These are phyloP conservation scores for Falco concolor DNA, from an alignment of 2,797 vertebrate genomes.

Conservation along the genomic window DNA sequence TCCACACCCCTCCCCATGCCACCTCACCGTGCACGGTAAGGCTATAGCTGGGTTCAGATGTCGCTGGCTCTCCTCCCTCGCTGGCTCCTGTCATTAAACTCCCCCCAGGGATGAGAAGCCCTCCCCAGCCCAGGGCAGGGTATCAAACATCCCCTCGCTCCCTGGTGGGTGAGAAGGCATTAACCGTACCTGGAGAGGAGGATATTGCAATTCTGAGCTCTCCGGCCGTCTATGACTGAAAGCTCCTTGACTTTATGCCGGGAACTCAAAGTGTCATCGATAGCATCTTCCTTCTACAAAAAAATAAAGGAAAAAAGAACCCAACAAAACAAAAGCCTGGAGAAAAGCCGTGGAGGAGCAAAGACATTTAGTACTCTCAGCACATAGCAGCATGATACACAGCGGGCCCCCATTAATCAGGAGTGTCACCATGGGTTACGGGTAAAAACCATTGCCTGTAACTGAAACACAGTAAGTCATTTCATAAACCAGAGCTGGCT, in stretches of 20 bases:
- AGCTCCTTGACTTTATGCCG: conserved; percentile 95
- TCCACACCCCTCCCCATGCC: fast-evolving
- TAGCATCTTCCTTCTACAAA: conserved; percentile 87
- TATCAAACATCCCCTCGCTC: background rate
- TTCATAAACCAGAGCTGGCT: conserved; percentile 52
- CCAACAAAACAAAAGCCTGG: background rate
- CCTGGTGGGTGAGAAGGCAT: background rate
- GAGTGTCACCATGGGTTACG: background rate
- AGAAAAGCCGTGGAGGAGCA: conserved; percentile 55
- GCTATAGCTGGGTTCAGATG: conserved; percentile 20
- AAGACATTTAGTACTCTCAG: conserved; percentile 24
- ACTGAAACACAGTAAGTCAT: conserved; percentile 40
- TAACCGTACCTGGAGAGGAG: conserved; percentile 89
- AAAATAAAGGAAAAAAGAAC: fast-evolving
- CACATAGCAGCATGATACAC: background rate
- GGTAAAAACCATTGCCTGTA: conserved; percentile 13
- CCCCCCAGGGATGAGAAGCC: background rate
- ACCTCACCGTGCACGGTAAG: background rate
- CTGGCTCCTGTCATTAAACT: background rate
- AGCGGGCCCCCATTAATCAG: background rate
- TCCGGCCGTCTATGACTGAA: conserved; percentile 93
- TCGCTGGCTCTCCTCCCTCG: background rate
- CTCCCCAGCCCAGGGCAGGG: background rate
- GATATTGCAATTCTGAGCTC: conserved; percentile 99
- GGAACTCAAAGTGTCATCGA: conserved; percentile 87